These are phyloP conservation scores for Papilio glaucus DNA, from an alignment of 1,140 invertebrate species.

Conservation along the genomic window DNA sequence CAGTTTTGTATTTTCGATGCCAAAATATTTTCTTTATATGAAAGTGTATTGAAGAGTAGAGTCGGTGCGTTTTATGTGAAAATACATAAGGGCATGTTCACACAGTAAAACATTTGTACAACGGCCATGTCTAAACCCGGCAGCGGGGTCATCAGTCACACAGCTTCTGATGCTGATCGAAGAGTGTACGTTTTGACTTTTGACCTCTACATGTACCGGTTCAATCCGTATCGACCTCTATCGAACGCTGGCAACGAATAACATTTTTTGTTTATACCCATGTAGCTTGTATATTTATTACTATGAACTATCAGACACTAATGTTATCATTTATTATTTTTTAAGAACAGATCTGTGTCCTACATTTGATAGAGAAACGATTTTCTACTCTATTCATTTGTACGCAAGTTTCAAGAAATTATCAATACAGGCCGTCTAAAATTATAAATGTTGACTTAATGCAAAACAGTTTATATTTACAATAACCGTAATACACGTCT, in stretches of 20 bases:
- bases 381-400: too few species aligned
- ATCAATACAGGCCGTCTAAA: too few species aligned
- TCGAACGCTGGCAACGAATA: not conserved
- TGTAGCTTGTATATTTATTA: not conserved
- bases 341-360: too few species aligned
- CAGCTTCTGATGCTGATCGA: slow-evolving; percentile 31
- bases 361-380: too few species aligned
- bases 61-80: not conserved
- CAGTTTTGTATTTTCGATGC: too few species aligned
- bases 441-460: too few species aligned
- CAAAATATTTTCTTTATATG: slow-evolving; percentile 1
- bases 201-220: not conserved
- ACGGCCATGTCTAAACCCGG: slow-evolving; percentile 18
- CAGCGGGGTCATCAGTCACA: slow-evolving; percentile 34
- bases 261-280: not conserved
- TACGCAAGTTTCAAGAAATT: too few species aligned
- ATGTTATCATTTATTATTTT: not conserved
- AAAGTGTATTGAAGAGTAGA: not conserved
- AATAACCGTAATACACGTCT: too few species aligned
- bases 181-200: slow-evolving; percentile 6
- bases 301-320: not conserved
- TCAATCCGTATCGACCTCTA: not conserved
- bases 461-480: too few species aligned
- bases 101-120: not conserved
- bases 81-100: slow-evolving; percentile 2